Conservation (phyloP, 2,888 invertebrate species). For the Coenonympha glycerion region DNA sequence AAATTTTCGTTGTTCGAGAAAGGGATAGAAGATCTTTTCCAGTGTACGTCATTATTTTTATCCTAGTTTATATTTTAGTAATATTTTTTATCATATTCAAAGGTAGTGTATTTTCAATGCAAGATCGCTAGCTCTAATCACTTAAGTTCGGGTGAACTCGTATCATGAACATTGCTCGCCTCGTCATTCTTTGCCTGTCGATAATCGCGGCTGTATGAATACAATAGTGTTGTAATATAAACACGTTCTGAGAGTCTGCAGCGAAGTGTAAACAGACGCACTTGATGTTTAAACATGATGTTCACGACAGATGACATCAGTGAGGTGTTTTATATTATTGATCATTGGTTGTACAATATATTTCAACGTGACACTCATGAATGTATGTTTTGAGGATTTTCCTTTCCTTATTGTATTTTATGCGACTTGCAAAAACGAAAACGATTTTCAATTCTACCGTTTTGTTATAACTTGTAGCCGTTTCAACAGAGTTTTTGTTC, state of each 20-base stretch:
- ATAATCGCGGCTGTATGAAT: neutral
- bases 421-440: no score
- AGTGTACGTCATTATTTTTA: no score
- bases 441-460: neutral
- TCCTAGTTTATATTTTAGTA: no score
- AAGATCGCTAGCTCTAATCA: no score
- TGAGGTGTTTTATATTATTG: neutral
- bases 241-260: constrained; percentile 10
- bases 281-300: constrained; percentile 7
- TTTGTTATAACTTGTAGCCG: no score
- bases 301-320: constrained; percentile 15
- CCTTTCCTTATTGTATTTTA: neutral
- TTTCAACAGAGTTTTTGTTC: no score
- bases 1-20: no score
- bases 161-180: neutral
- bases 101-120: no score
- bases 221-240: constrained; percentile 13
- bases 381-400: no score
- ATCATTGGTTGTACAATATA: constrained; percentile 2
- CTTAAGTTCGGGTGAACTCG: no score
- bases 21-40: no score
- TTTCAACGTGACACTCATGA: neutral
- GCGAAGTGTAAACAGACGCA: constrained; percentile 13
- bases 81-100: no score
- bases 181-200: neutral